phyloP scores from a whole-genome alignment of 92 coral and sea anemone species.

The Palythoa grandis region DNA sequence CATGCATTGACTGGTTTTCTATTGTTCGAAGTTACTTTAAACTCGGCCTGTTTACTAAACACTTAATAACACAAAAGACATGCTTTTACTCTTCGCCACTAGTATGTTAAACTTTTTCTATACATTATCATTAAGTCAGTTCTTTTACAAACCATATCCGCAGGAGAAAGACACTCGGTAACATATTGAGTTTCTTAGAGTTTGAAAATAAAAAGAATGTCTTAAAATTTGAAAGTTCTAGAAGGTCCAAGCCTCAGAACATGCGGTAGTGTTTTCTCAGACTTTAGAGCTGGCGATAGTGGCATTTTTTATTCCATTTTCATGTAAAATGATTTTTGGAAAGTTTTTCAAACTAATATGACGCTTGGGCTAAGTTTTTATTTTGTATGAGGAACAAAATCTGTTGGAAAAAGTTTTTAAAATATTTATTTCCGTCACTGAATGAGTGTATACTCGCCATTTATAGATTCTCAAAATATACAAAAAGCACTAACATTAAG shows the following conservation, averaged over 20 bases:
- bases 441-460: background rate
- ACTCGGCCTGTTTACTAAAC: background rate
- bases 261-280: no score
- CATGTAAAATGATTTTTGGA: no score
- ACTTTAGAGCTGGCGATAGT: no score
- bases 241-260: no score
- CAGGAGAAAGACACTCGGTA: background rate
- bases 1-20: background rate
- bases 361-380: no score
- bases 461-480: no score
- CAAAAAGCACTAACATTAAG: no score
- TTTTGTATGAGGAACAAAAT: background rate
- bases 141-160: background rate
- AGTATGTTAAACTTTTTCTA: background rate
- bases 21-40: background rate
- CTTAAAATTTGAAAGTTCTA: background rate
- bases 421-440: background rate
- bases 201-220: background rate
- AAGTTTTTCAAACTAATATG: no score
- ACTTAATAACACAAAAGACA: background rate
- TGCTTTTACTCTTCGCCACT: background rate
- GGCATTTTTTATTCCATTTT: no score
- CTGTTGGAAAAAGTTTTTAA: background rate
- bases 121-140: background rate
- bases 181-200: background rate